Conservation (phyloP, 2,888 invertebrate species). For the Dolichomitus sp. region DNA sequence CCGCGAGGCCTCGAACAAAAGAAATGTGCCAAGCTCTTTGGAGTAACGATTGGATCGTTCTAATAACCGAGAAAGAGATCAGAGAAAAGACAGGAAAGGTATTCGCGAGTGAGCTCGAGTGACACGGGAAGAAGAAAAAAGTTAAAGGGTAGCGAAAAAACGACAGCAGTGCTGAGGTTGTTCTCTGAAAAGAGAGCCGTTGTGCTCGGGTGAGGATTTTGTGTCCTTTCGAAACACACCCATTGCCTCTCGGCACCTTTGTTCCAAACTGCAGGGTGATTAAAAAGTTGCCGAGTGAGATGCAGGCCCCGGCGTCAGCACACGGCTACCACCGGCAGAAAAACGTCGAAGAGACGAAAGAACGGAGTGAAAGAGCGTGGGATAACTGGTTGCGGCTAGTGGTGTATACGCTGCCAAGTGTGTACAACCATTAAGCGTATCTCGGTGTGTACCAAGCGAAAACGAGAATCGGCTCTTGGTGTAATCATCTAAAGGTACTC, state of each 20-base stretch:
- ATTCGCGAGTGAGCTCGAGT: slow-evolving; percentile 30
- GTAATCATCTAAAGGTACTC: slow-evolving; percentile 70
- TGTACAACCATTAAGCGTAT: slow-evolving; percentile 76
- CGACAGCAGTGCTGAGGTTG: slow-evolving; percentile 27
- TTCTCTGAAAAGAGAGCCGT: slow-evolving; percentile 56
- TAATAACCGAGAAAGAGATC: slow-evolving; percentile 67
- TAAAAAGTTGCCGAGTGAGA: slow-evolving; percentile 80
- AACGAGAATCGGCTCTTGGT: slow-evolving; percentile 72
- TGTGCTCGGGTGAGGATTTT: slow-evolving; percentile 59
- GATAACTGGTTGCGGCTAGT: slow-evolving; percentile 72
- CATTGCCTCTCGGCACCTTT: slow-evolving; percentile 75
- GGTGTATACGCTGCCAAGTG: slow-evolving; percentile 66
- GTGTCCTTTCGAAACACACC: slow-evolving; percentile 69
- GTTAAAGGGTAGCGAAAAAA: slow-evolving; percentile 30
- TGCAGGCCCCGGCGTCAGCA: slow-evolving; percentile 38
- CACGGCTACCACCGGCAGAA: slow-evolving; percentile 38
- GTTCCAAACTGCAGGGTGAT: slow-evolving; percentile 78
- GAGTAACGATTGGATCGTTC: slow-evolving; percentile 65
- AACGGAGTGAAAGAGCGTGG: slow-evolving; percentile 69
- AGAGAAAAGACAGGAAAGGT: slow-evolving; percentile 34
- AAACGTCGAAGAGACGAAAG: slow-evolving; percentile 41
- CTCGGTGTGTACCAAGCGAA: slow-evolving; percentile 69
- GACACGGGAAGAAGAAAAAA: slow-evolving; percentile 33
- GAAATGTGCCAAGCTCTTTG: slow-evolving; percentile 56
- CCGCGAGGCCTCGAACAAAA: slow-evolving; percentile 13